phyloP scores from a whole-genome alignment of 2,113 vertebrate genomes.

The Syngnathus scovelli region DNA sequence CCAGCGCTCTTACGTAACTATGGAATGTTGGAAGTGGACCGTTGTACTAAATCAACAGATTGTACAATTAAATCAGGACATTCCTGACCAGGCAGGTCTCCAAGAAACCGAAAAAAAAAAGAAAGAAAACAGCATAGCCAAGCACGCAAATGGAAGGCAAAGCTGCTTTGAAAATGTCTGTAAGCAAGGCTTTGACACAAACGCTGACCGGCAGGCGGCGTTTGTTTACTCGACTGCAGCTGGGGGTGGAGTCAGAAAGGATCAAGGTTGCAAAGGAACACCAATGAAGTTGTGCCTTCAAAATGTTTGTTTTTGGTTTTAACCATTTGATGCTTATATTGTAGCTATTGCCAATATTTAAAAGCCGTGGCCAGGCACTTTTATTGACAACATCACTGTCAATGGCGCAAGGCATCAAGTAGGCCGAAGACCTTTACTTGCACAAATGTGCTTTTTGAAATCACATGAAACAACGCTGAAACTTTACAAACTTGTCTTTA shows the following conservation, averaged over 20 bases:
- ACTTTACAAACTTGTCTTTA: no score
- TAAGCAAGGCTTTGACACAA: background rate
- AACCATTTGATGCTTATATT: background rate
- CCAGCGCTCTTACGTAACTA: slow-evolving; percentile 49
- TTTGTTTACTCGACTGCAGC: background rate
- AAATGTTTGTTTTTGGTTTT: background rate
- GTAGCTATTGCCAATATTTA: background rate
- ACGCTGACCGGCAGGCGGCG: background rate
- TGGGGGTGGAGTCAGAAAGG: background rate
- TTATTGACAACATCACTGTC: background rate
- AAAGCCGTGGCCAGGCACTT: background rate
- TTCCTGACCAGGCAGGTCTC: background rate
- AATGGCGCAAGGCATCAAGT: background rate
- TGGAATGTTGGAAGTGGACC: slow-evolving; percentile 50
- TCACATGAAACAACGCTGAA: no score
- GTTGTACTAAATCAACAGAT: slow-evolving; percentile 24
- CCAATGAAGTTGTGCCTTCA: background rate
- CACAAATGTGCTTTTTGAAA: background rate
- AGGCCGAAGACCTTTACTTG: background rate
- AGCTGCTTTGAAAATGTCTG: background rate
- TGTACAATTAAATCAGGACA: slow-evolving; percentile 1
- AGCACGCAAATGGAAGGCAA: background rate
- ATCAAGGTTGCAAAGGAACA: background rate
- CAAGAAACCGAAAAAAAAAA: background rate
- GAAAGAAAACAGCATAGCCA: background rate